Evolutionary conservation across 2,113 vertebrate genomes (phyloP), one percentile per base, ranked within the genome.

Genomic region (Procavia capensis): DNA sequence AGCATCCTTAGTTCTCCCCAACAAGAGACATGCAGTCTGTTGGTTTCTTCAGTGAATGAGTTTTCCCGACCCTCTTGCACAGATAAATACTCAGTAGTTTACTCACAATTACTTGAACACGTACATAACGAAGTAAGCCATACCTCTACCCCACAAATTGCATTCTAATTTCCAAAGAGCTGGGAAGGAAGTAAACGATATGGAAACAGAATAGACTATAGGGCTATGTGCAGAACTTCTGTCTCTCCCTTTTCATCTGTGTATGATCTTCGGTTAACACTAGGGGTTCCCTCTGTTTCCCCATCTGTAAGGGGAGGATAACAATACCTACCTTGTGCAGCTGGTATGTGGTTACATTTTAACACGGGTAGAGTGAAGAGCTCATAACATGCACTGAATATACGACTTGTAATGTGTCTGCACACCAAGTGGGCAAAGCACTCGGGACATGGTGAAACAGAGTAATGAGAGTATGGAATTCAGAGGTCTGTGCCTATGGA

Each of bases 401-500:
- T 25, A 72, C 43, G 31, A 0, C 59, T 57, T 45, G n/a, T 86
- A 80, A 80, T n/a, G n/a, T 36, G 50, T 43, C 64, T 85, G 54
- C 20, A 64, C 64, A 54, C 54, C 64, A 74, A 59, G 20, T 68
- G 66, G 45, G 64, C 61, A 89, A 78, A 66, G 39, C 76, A 17
- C 36, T 90, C 47, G 57, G 29, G 81, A 54, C 41, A 43, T 79
- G 41, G 47, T 63, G 54, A 85, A 84, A 47, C 61, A 86, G 22
- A 72, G 43, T 24, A 43, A n/a, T 78, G 74, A 94, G 64, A 61
- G 85, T 39, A 86, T 86, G 22, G 54, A 94, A 85, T 91, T 70
- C 74, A 90, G 74, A 81, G 22, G 17, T 80, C 82, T 74, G 17
- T 19, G 9, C 41, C 61, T 31, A n/a, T 29, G 41, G 29, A 50